A percentile compares a stretch with the other conserved stretches of the same genome.
These are phyloP conservation scores for Bradypodion pumilum DNA, from an alignment of 2,797 vertebrate genomes.

Conservation along the genomic window DNA sequence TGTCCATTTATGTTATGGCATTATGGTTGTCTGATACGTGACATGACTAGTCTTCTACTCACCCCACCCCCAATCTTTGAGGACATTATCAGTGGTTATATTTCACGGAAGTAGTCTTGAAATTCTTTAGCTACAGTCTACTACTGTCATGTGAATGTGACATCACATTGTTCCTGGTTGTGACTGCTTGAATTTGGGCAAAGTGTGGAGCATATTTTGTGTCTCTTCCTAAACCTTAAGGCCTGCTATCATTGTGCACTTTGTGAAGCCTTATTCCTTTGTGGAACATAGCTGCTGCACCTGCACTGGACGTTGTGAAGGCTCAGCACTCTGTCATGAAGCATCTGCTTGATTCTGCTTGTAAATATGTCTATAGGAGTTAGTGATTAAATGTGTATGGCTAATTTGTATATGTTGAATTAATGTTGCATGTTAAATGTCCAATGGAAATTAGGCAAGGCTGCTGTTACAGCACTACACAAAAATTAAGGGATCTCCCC, in stretches of 20 bases:
- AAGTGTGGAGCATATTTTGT: neutral
- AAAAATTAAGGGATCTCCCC: neutral
- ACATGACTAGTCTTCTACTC: neutral
- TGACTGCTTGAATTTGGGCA: neutral
- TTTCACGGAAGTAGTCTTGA: neutral
- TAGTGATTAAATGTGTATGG: neutral
- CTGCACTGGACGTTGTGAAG: neutral
- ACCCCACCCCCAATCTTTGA: neutral
- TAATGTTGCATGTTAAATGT: neutral
- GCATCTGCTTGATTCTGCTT: neutral
- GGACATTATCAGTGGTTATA: no score
- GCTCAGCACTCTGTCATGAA: neutral
- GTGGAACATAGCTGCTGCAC: neutral
- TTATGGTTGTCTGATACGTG: neutral
- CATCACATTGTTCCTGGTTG: neutral
- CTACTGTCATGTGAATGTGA: neutral
- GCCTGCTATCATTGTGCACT: neutral
- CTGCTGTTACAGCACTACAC: neutral
- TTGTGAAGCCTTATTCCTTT: neutral
- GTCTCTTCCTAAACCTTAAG: neutral
- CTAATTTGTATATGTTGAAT: neutral
- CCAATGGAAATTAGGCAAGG: no score
- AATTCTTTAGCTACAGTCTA: neutral
- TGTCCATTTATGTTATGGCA: neutral
- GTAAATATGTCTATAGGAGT: neutral